Conservation (phyloP, 2,888 invertebrate genomes). For the Nephrotoma guestfalica region DNA sequence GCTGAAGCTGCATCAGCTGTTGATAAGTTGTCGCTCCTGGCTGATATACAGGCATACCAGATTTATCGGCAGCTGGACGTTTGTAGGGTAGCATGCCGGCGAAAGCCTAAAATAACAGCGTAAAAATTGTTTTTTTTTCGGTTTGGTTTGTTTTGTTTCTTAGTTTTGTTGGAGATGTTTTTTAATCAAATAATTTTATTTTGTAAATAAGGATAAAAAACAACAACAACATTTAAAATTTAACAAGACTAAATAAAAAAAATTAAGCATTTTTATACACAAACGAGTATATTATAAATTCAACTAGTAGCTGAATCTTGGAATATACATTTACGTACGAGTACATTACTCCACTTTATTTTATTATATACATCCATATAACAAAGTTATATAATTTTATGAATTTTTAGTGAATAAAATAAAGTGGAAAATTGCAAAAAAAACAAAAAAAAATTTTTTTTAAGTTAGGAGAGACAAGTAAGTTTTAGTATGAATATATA, state of each 20-base stretch:
- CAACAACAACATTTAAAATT: constrained; percentile 1
- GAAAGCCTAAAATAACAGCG: constrained; percentile 54
- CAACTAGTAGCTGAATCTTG: background rate
- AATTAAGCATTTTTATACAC: background rate
- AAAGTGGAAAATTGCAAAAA: constrained; percentile 2
- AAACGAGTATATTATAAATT: background rate
- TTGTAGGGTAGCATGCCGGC: constrained; percentile 93
- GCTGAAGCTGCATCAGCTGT: constrained; percentile 84
- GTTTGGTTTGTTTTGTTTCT: background rate
- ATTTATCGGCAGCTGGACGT: constrained; percentile 91
- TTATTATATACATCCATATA: background rate
- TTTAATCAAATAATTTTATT: background rate
- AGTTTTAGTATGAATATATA: background rate
- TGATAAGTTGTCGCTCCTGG: constrained; percentile 84
- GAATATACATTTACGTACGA: background rate
- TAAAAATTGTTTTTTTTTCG: constrained; percentile 1
- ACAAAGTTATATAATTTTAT: background rate
- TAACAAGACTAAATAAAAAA: background rate
- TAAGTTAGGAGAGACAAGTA: background rate
- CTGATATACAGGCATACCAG: constrained; percentile 91
- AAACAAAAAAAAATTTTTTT: background rate
- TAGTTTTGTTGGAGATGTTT: background rate
- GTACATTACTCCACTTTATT: background rate
- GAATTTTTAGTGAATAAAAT: background rate
- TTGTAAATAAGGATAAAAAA: background rate